Evolutionary conservation across 2,797 vertebrate species (phyloP), one percentile per base, ranked within the genome.

Genomic region (Apogon hyalosoma): DNA sequence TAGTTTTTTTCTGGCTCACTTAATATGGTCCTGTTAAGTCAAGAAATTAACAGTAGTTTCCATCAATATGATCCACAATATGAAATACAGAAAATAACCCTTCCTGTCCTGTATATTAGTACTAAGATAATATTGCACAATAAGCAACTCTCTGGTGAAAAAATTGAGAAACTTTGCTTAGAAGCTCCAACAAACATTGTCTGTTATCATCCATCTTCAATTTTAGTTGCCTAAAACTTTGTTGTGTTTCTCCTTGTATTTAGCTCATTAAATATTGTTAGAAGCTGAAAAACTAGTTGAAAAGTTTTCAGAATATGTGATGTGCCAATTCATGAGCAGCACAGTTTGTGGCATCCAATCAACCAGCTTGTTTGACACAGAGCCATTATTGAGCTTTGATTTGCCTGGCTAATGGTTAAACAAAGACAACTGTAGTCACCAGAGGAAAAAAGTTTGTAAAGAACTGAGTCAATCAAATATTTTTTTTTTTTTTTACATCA

Each of bases 321-420:
- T 19, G 36, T 18, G 57, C 12, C 2, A 16, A 42, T 59, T 63
- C 24, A 47, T 10, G 40, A 16, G 43, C 16, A 64, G 50, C 51
- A 59, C 38, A 77, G 49, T 40, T 33, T 71, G 46, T 3, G 12
- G 53, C 53, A 52, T 49, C 43, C 50, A 54, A 39, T 63, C 43
- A 63, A 40, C 51, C 51, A 53, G 19, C 47, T 48, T 65, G 38
- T 52, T 46, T 73, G 63, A 75, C 41, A 58, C n/a, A 21, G n/a
- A 74, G 66, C 70, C 70, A 67, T 52, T 43, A 14, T 61, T 65
- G 36, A 41, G 58, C 63, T 77, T 69, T 60, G 60, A 43, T 55
- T 68, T 45, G 58, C 67, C 31, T 57, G 21, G 33, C 48, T 73
- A 39, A 46, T 49, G 2, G 50, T 76, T 52, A 66, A 43, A 83